These are phyloP conservation scores for Caenorhabditis imperialis DNA, from an alignment of 2,888 invertebrate species.

Conservation along the genomic window DNA sequence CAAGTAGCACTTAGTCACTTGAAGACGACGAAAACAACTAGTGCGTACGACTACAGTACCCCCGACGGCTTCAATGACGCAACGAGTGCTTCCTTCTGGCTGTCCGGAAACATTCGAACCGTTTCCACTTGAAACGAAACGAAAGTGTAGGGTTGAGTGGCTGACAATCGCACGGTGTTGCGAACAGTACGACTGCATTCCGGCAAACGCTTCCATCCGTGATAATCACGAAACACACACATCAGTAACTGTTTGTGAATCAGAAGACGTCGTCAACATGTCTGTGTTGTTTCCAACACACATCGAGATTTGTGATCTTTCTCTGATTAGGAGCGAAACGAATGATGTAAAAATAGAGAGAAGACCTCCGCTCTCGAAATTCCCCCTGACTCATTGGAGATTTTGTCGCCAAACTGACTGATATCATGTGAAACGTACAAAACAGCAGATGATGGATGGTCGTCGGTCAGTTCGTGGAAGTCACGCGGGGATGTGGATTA, in stretches of 20 bases:
- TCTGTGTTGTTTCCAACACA: conserved; percentile 12
- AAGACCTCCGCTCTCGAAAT: conserved; percentile 15
- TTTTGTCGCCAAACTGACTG: conserved; percentile 8
- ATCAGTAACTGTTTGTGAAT: not conserved
- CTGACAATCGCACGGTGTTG: not conserved
- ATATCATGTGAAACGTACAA: conserved; percentile 16
- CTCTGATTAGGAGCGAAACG: not conserved
- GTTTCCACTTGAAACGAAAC: conserved; percentile 20
- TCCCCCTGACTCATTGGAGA: conserved; percentile 4
- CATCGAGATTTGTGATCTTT: conserved; percentile 24
- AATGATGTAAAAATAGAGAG: not conserved
- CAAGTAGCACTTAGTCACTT: not conserved
- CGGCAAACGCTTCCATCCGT: conserved; percentile 1
- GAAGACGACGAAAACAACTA: conserved; percentile 14
- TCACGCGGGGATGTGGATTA: conserved; percentile 20
- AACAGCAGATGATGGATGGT: conserved; percentile 45
- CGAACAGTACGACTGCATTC: conserved; percentile 7
- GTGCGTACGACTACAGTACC: conserved; percentile 20
- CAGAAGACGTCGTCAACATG: conserved; percentile 32
- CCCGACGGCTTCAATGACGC: conserved; percentile 5
- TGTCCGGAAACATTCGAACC: conserved; percentile 3
- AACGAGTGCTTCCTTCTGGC: conserved; percentile 6
- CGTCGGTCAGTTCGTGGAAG: conserved; percentile 30
- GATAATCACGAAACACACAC: not conserved
- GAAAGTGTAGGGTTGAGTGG: conserved; percentile 14